Percentiles rank a stretch among this genome's conserved stretches.
phyloP scores from a whole-genome alignment of 2,797 vertebrate species.

The Anabas testudineus region DNA sequence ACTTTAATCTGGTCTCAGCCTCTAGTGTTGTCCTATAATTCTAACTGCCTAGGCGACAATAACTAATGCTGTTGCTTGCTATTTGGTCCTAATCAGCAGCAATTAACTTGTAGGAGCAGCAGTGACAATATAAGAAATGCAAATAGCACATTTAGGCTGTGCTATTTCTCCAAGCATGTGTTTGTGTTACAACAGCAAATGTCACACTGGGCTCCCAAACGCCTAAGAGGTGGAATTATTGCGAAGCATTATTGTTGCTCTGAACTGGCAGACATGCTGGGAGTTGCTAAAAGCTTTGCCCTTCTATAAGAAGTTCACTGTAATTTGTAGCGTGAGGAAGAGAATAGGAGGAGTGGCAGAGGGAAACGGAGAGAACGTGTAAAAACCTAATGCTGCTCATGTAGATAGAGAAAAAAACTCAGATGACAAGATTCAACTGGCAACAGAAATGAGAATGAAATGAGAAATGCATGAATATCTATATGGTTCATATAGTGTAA shows the following conservation, averaged over 20 bases:
- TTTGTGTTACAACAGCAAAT: slow-evolving; percentile 33
- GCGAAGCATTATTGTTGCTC: slow-evolving; percentile 30
- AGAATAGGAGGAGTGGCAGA: neutral
- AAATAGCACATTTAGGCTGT: slow-evolving; percentile 22
- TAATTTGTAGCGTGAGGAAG: slow-evolving; percentile 28
- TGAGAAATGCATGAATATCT: neutral
- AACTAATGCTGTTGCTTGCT: slow-evolving; percentile 27
- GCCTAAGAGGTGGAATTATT: slow-evolving; percentile 18
- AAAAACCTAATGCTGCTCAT: slow-evolving; percentile 8
- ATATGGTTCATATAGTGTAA: neutral
- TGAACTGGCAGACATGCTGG: slow-evolving; percentile 34
- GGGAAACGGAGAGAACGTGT: neutral
- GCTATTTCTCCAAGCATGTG: slow-evolving; percentile 15
- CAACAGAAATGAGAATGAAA: neutral
- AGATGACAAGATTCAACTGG: neutral
- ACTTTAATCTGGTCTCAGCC: slow-evolving; percentile 9
- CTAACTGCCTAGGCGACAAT: slow-evolving; percentile 11
- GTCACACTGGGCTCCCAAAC: slow-evolving; percentile 40
- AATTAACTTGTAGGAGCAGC: slow-evolving; percentile 35
- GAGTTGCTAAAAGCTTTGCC: slow-evolving; percentile 59
- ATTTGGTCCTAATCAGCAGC: slow-evolving; percentile 32
- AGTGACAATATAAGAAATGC: slow-evolving; percentile 21
- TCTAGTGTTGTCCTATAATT: slow-evolving; percentile 19
- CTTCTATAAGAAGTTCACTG: slow-evolving; percentile 26
- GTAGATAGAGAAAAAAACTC: neutral